phyloP scores from a whole-genome alignment of 2,888 invertebrate species.

The Phortica okadai region DNA sequence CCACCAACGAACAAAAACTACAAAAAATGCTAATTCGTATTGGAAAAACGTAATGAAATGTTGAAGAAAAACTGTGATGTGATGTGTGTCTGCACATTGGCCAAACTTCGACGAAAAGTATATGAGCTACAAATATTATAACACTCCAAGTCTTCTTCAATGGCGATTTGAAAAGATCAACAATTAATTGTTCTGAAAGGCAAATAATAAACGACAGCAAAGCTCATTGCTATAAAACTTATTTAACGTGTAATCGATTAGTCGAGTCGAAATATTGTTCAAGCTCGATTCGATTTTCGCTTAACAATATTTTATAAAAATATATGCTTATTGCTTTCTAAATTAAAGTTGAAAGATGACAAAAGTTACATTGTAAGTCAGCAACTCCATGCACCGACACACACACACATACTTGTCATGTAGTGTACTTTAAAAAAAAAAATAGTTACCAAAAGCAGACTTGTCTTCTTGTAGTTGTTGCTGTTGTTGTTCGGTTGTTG shows the following conservation, averaged over 20 bases:
- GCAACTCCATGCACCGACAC: not conserved
- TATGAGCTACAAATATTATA: not conserved
- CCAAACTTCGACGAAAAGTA: not conserved
- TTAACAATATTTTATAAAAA: too few relatives aligned
- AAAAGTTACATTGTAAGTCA: not conserved
- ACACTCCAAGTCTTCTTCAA: too few relatives aligned
- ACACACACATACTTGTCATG: not conserved
- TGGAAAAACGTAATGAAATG: not conserved
- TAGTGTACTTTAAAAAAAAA: not conserved
- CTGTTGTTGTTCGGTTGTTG: not conserved
- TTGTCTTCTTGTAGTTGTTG: not conserved
- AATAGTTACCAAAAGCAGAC: not conserved
- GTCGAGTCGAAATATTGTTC: too few relatives aligned
- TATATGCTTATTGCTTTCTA: too few relatives aligned
- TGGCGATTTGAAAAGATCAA: too few relatives aligned
- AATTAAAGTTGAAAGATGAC: not conserved
- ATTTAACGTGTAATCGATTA: too few relatives aligned
- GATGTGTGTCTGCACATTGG: not conserved
- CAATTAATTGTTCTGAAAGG: too few relatives aligned
- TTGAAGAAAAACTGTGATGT: not conserved
- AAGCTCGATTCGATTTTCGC: too few relatives aligned
- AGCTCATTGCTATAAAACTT: too few relatives aligned
- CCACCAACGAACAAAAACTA: slow-evolving; percentile 16
- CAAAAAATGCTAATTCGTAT: slow-evolving; percentile 28
- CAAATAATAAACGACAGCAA: too few relatives aligned